Conservation (phyloP, 2,113 vertebrate genomes). For the Elachura formosa region DNA sequence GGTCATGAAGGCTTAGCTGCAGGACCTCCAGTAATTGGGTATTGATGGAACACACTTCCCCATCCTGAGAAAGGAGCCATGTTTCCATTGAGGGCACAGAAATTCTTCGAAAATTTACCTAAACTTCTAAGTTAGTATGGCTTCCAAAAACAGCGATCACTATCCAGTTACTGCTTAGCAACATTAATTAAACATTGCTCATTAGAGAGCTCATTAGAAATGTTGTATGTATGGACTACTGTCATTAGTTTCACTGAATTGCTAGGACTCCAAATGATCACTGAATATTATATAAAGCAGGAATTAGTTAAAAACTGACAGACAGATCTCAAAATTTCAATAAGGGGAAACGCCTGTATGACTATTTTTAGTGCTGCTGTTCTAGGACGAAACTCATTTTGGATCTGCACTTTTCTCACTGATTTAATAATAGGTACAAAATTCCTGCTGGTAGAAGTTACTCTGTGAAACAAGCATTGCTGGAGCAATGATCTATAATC, state of each 20-base stretch:
- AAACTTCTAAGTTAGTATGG: neutral
- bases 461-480: neutral
- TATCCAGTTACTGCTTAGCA: neutral
- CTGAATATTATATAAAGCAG: neutral
- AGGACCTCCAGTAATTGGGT: neutral
- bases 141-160: neutral
- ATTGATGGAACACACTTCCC: neutral
- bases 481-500: neutral
- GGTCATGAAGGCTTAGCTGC: neutral
- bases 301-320: neutral
- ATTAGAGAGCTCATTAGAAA: neutral
- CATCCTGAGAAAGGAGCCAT: neutral
- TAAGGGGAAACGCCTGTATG: neutral
- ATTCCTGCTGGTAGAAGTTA: neutral
- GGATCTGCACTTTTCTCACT: neutral
- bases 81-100: neutral
- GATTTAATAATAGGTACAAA: neutral
- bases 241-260: neutral
- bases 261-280: neutral
- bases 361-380: neutral
- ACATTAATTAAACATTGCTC: neutral
- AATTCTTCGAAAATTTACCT: neutral
- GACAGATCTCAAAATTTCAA: neutral
- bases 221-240: neutral
- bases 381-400: neutral